phyloP scores from a whole-genome alignment of 2,888 invertebrate species.

The Mesorhabditis belari region DNA sequence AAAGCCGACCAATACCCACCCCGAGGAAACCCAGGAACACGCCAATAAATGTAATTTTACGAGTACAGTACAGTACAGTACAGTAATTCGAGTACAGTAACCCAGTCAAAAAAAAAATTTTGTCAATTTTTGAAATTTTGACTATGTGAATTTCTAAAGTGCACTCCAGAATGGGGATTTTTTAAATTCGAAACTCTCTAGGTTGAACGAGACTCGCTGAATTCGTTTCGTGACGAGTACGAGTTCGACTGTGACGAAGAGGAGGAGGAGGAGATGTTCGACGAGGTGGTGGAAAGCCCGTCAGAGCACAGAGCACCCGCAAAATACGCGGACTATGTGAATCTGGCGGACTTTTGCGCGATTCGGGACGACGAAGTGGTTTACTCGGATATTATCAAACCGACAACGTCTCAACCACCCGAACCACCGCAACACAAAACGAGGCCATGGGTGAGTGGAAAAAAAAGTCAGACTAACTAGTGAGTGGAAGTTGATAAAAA shows the following conservation, averaged over 20 bases:
- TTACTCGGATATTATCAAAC: constrained; percentile 39
- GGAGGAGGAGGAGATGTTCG: constrained; percentile 42
- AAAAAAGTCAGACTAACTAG: no score
- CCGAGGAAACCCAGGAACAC: neutral
- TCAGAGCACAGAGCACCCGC: neutral
- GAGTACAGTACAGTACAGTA: no score
- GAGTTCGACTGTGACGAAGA: constrained; percentile 47
- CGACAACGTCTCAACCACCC: constrained; percentile 13
- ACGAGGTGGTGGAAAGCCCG: constrained; percentile 20
- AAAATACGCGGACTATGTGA: constrained; percentile 44
- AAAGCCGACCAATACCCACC: neutral
- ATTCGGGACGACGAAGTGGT: constrained; percentile 37
- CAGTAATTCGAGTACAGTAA: no score
- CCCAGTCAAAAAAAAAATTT: no score
- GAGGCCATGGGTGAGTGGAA: constrained; percentile 26
- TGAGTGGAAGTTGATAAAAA: no score
- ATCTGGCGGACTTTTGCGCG: constrained; percentile 39
- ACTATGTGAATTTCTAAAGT: no score
- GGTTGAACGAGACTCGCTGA: constrained; percentile 42
- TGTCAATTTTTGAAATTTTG: no score
- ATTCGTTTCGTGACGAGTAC: constrained; percentile 44
- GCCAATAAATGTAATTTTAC: no score
- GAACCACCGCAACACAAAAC: constrained; percentile 32
- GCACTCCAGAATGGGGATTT: no score
- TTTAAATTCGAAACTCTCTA: constrained; percentile 9